These are phyloP conservation scores for Peromyscus melanophrys DNA, from an alignment of 2,797 vertebrate species.

Conservation along the genomic window DNA sequence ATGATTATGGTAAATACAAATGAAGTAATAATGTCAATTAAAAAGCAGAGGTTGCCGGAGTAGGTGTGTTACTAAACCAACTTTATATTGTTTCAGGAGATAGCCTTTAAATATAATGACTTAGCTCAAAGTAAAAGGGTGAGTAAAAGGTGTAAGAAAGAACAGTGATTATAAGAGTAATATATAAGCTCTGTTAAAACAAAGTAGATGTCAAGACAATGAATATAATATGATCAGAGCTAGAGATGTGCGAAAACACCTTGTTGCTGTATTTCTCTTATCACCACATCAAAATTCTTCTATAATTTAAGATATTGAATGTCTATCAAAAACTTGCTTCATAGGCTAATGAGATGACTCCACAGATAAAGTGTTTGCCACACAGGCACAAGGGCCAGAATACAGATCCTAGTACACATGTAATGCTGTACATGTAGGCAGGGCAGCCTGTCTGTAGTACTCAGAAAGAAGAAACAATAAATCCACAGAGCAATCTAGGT, in stretches of 20 bases:
- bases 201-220: not conserved
- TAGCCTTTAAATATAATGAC: not conserved
- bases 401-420: not conserved
- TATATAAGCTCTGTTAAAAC: not conserved
- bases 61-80: not conserved
- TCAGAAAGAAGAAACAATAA: not conserved
- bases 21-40: not conserved
- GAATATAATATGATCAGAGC: not conserved
- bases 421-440: not conserved
- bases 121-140: not conserved
- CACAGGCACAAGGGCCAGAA: not conserved
- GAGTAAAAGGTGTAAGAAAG: not conserved
- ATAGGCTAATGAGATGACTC: not conserved
- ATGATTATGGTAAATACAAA: constrained; percentile 20
- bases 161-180: not conserved
- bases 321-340: not conserved
- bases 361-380: not conserved
- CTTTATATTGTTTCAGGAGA: not conserved
- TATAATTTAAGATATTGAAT: not conserved
- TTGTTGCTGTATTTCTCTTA: not conserved
- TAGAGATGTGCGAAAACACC: not conserved
- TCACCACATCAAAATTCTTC: not conserved
- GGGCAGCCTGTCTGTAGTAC: not conserved
- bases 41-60: not conserved
- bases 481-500: not conserved